Evolutionary conservation across 1,140 invertebrate genomes (phyloP), one percentile per base, ranked within the genome.

Genomic region (Alviniconcha marisindica): DNA sequence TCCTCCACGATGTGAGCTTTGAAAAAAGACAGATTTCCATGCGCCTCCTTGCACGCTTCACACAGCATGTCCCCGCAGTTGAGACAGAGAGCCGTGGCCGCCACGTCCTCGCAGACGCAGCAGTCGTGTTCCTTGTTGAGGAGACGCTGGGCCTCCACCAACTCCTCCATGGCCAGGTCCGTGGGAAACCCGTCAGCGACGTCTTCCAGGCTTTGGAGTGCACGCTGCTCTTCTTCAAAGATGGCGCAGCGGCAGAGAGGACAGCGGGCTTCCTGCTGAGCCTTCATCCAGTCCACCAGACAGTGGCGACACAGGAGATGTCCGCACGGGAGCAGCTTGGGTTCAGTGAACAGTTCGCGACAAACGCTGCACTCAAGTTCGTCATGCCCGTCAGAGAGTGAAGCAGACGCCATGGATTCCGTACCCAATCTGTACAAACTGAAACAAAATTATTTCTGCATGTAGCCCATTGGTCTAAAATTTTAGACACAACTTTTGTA

Each of bases 111-210:
- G 28, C 71, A 74, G 2, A 74, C 71, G 28, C 71, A 74, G 38
- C 71, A 74, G 38, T 42, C n/a, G 71, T 74, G 71, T 21, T 42
- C 28, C n/a, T 42, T 74, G 71, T 38, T n/a, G 71, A 74, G 71
- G 36, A 74, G 31, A 4, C 40, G 38, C 36, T 21, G 10, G 12
- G 2, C 40, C 36, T 44, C 71, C 71, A 74, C 28, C 5, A 74
- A n/a, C 36, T n/a, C 28, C 14, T 42, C 71, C 71, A 74, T 74
- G 71, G 71, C 36, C 36, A 44, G 40, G 71, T 74, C 71, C n/a
- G 71, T 74, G 24, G 71, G 71, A 74, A 74, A 44, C 38, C 24
- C 40, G 36, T 28, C n/a, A 18, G 71, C 71, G 21, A 74, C 21
- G 5, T 74, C 71, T 40, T 44, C 42, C 4, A 33, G 1, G 7